Conservation (phyloP, 2,113 vertebrate species). For the Oxyura jamaicensis region DNA sequence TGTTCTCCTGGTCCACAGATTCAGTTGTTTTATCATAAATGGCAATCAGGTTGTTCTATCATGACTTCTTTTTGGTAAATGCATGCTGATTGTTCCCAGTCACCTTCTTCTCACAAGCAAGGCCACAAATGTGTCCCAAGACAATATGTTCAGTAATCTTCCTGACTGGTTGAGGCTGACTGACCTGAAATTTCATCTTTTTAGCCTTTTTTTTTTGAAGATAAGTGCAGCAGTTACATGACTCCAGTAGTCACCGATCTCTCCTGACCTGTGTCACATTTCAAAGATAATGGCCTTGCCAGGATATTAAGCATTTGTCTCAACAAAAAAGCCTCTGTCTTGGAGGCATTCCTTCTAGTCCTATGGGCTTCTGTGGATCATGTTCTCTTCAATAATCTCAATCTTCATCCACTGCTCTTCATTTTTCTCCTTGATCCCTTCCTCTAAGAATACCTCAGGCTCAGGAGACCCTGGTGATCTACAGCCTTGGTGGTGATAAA, state of each 20-base stretch:
- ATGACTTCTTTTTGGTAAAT: background rate
- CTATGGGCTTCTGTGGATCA: accelerated
- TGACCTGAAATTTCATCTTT: background rate
- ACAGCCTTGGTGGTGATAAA: background rate
- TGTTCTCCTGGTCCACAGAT: background rate
- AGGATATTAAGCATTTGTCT: background rate
- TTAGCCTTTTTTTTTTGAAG: background rate
- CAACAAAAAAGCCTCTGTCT: background rate
- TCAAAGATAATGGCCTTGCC: background rate
- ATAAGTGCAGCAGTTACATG: background rate
- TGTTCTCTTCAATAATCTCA: background rate
- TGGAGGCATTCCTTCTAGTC: background rate
- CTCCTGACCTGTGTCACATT: background rate
- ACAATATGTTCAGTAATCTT: background rate
- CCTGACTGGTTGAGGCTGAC: background rate
- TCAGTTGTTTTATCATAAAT: background rate
- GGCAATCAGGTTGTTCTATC: background rate
- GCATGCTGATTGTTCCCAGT: background rate
- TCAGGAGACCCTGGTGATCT: background rate
- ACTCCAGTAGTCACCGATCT: background rate
- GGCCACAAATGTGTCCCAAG: background rate
- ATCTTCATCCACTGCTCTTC: background rate
- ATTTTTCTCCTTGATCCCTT: background rate
- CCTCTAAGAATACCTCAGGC: background rate
- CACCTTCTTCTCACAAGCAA: background rate